Evolutionary conservation across 2,888 invertebrate species (phyloP).

Genomic region (Nephrotoma flavescens): DNA sequence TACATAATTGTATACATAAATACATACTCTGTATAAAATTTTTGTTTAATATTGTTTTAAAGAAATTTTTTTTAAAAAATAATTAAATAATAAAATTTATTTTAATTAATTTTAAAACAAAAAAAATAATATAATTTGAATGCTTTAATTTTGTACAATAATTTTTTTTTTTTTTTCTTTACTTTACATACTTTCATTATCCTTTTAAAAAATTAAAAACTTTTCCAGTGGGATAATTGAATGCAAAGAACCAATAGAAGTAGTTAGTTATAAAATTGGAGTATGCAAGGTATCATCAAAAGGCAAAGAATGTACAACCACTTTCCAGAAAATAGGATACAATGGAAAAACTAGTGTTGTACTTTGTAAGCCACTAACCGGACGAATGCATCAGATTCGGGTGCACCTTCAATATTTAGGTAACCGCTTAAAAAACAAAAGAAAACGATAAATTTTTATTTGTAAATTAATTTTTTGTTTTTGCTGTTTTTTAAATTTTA

Average conservation of each 20-base stretch:
- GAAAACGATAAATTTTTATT: neutral
- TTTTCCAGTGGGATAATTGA: constrained; percentile 57
- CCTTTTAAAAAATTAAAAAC: constrained; percentile 2
- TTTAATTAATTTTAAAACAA: neutral
- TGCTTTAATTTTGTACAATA: neutral
- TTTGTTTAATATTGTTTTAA: neutral
- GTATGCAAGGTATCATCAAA: constrained; percentile 86
- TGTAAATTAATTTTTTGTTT: neutral
- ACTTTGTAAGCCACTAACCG: constrained; percentile 86
- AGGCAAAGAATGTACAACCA: constrained; percentile 85
- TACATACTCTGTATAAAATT: neutral
- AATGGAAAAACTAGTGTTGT: constrained; percentile 88
- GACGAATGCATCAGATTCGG: constrained; percentile 97
- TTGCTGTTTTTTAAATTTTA: neutral
- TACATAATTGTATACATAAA: neutral
- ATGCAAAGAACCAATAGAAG: constrained; percentile 82
- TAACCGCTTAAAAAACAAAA: constrained; percentile 26
- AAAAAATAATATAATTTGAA: neutral
- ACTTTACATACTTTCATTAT: constrained; percentile 3
- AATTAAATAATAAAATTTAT: neutral
- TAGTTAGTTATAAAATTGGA: constrained; percentile 89
- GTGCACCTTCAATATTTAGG: constrained; percentile 96
- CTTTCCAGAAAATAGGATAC: constrained; percentile 78
- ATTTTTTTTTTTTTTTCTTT: neutral
- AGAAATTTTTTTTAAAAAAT: neutral